Evolutionary conservation across 2,113 vertebrate genomes (phyloP), one percentile per base, ranked within the genome.

Genomic region (Clarias magur): DNA sequence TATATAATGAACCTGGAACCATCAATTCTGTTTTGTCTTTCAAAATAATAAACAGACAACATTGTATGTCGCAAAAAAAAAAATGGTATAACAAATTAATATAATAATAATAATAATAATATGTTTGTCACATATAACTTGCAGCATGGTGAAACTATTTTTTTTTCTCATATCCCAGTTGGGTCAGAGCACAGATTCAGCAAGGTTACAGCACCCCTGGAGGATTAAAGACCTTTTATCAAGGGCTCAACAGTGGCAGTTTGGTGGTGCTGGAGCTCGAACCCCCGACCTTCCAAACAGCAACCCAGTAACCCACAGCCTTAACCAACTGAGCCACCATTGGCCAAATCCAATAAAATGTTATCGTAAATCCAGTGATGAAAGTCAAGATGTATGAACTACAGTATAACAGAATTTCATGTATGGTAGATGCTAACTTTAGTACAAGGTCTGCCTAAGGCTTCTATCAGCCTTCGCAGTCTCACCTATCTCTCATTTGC

Each of bases 401-500:
- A 38, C 34, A 38, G 1, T 38, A 21, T 80, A 48, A 62, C 48
- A 70, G 68, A 87, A 85, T n/a, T 76, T 48, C 1, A 2, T 56
- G 10, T 34, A 34, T 2, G 30, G 30, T 30, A 25, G 60, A n/a
- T 59, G 30, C 23, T 65, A n/a, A 62, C 54, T 38, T 81, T 80
- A 73, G 82, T 84, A 42, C 72, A 60, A 25, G 68, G 34, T 57
- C 70, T 83, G 63, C 65, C 78, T n/a, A 78, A 80, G 60, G 34
- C 21, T 68, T 42, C 21, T 34, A 54, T 19, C 59, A 83, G 86
- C 65, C 85, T 89, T 30, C 48, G 30, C 25, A 76, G n/a, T 84
- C 53, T 79, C 67, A 84, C 75, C 87, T 76, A 86, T 79, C 67
- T 81, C 59, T 82, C 75, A 88, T 88, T 86, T 88, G 30, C 17